Base-by-base conservation (phyloP, 2,888 invertebrate species). In the Melipona bicolor region DNA sequence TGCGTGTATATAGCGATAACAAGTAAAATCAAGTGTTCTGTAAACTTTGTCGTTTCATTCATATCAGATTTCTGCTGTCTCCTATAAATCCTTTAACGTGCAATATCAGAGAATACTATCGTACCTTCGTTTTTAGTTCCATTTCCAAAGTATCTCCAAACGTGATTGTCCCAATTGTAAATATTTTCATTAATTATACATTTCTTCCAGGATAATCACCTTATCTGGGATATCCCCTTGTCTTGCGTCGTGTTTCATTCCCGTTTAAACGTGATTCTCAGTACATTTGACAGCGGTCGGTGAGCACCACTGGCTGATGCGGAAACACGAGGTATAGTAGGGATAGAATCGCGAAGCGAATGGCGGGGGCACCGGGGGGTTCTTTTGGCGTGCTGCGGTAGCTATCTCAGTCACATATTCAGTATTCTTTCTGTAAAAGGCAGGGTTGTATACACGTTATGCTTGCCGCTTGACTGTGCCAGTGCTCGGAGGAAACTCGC, bases 321-420 rank as follows among this genome's bases (percentile, higher is more conserved):
- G 87, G 89, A 88, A 86, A 81, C 43, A 49, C 32, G 71, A 17
- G 11, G 4, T 5, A 3, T 2, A 65, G 86, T 56, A 77, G 89
- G 89, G 89, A 87, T 89, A 17, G 88, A 75, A 61, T 19, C 21
- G 76, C 9, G 64, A 62, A 71, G 79, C 11, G 32, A 50, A 68
- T 36, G 70, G 87, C n/a, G 87, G 67, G 43, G 62, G 78, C 27
- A 52, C 61, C n/a, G 77, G 80, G 80, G 79, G 73, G 43, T 70
- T 79, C 81, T 86, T 88, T 85, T 84, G 88, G 87, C 83, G 86
- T 88, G 88, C 83, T 87, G 84, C 88, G 74, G 77, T 87, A 84
- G 81, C 87, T 81, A 83, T 64, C 24, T 67, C 83, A 70, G 87
- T 4, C 85, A 73, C 69, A 79, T 36, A 83, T 65, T 76, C 68